Percentiles rank a stretch among this genome's conserved stretches.
Conservation (phyloP, 2,888 invertebrate genomes). For the Chironomus tentans region DNA sequence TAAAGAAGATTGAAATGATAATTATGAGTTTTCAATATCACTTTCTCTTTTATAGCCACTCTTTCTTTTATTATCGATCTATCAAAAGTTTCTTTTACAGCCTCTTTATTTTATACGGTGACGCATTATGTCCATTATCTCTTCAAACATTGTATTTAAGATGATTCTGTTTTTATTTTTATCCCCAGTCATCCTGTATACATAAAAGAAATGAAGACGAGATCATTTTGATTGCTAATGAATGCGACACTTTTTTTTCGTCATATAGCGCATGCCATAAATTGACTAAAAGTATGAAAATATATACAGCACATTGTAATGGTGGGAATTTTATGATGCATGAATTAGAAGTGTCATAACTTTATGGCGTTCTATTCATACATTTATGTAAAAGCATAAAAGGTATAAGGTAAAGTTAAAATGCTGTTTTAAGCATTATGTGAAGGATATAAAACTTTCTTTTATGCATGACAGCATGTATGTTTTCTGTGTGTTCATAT, state of each 20-base stretch:
- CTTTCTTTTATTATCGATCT: neutral
- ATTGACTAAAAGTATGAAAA: too few relatives aligned
- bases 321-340: constrained; percentile 10
- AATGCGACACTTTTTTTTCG: too few relatives aligned
- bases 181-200: too few relatives aligned
- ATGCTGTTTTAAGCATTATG: too few relatives aligned
- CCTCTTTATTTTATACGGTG: neutral
- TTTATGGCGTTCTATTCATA: neutral
- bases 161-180: too few relatives aligned
- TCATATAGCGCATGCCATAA: too few relatives aligned
- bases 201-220: too few relatives aligned
- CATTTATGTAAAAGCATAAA: too few relatives aligned
- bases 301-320: too few relatives aligned
- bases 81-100: neutral
- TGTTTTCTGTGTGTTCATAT: neutral
- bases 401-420: too few relatives aligned
- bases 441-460: neutral
- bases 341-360: constrained; percentile 20
- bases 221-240: too few relatives aligned
- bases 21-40: constrained; percentile 18
- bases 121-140: too few relatives aligned
- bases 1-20: constrained; percentile 14
- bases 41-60: neutral
- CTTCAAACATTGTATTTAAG: neutral
- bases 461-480: neutral